Percentiles rank a stretch among this genome's conserved stretches.
phyloP scores from a whole-genome alignment of 2,113 vertebrate genomes.

The Seriola aureovittata region DNA sequence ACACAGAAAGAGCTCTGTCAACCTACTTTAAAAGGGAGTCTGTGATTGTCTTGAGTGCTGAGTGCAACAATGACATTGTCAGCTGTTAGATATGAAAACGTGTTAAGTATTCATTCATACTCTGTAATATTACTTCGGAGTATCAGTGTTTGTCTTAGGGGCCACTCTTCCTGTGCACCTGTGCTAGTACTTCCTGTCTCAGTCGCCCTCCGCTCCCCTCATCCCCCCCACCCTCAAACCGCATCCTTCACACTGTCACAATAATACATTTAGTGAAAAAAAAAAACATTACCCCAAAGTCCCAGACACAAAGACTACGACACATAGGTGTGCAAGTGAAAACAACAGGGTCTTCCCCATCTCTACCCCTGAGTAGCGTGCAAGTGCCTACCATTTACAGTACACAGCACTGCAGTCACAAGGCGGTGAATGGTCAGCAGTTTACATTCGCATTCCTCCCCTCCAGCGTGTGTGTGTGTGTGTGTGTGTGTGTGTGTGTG shows the following conservation, averaged over 20 bases:
- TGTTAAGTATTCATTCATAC: constrained; percentile 53
- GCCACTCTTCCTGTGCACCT: constrained; percentile 88
- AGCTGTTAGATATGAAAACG: constrained; percentile 39
- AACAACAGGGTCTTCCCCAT: constrained; percentile 77
- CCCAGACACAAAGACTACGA: constrained; percentile 43
- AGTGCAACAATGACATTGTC: constrained; percentile 2
- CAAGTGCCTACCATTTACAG: constrained; percentile 71
- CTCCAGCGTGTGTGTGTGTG: not conserved
- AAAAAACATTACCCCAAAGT: constrained; percentile 31
- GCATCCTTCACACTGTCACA: constrained; percentile 79
- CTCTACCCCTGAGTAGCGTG: constrained; percentile 44
- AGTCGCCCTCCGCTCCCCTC: constrained; percentile 76
- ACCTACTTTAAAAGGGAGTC: not conserved
- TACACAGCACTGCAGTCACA: constrained; percentile 56
- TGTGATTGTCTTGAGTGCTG: not conserved
- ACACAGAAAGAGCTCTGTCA: constrained; percentile 1
- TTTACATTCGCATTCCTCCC: constrained; percentile 45
- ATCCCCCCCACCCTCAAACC: constrained; percentile 73
- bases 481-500: constrained; percentile 2
- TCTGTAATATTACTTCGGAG: constrained; percentile 34
- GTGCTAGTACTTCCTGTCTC: constrained; percentile 85
- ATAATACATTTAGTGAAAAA: constrained; percentile 56
- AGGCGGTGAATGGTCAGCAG: constrained; percentile 60
- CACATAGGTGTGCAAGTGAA: constrained; percentile 51
- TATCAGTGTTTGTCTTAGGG: constrained; percentile 78